Conservation (phyloP, 1,140 invertebrate genomes). For the Drosophila suzukii region DNA sequence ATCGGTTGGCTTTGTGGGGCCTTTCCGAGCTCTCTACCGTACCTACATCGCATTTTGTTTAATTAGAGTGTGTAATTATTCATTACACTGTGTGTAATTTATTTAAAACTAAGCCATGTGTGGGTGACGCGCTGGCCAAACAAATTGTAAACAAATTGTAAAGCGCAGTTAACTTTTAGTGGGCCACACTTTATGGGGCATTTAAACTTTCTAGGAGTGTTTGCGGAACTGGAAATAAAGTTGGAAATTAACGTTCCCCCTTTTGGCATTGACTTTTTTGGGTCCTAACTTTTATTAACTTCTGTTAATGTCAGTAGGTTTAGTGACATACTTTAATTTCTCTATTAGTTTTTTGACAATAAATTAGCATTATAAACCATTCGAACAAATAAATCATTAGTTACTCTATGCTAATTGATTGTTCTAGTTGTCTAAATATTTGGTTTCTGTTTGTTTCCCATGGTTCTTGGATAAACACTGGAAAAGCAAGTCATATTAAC, state of each 20-base stretch:
- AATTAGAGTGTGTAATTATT: constrained; percentile 68
- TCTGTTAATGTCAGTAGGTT: background rate
- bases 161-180: constrained; percentile 21
- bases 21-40: constrained; percentile 36
- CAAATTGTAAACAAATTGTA: constrained; percentile 41
- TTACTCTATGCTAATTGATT: constrained; percentile 14
- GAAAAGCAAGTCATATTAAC: background rate
- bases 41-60: constrained; percentile 53
- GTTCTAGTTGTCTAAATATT: constrained; percentile 6
- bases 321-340: background rate
- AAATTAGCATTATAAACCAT: background rate
- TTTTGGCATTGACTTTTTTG: background rate
- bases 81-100: constrained; percentile 52
- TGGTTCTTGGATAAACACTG: background rate
- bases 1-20: constrained; percentile 54
- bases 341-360: background rate
- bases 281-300: background rate
- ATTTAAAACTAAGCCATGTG: constrained; percentile 9
- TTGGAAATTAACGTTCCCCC: background rate
- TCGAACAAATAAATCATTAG: constrained; percentile 18
- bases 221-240: constrained; percentile 10
- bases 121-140: constrained; percentile 10
- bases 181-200: constrained; percentile 15
- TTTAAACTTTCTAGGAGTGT: constrained; percentile 20
- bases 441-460: background rate